Evolutionary conservation across 2,888 invertebrate species (phyloP), one percentile per base, ranked within the genome.

Genomic region (Volucella zonaria): DNA sequence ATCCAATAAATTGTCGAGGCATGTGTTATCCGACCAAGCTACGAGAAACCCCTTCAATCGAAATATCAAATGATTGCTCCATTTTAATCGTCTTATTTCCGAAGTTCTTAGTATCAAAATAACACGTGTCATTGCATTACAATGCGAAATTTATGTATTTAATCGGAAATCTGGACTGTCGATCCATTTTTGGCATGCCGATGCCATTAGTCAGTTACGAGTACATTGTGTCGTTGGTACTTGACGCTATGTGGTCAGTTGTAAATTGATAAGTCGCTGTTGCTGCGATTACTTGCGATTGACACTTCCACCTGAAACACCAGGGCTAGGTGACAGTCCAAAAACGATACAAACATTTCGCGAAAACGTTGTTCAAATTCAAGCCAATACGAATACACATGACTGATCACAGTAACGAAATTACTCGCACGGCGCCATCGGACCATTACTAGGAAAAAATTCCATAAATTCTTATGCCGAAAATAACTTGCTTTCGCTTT

Each of bases 161-260:
- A 61, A 61, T 23, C 49, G 49, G 62, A 61, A 73, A 73, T 73
- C 62, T 62, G 52, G 51, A 52, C 54, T 73, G 54, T 18, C 52
- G 18, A 11, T 4, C 49, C 43, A 31, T 51, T 71, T 61, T 71
- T 59, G 40, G 12, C 51, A 73, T 73, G 52, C 71, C 71, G 52
- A 52, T 43, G 31, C 52, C 12, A 52, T 73, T 73, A 52, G 10
- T 15, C 52, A 70, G 59, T 70, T 61, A 61, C n/a, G n/a, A n/a
- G n/a, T n/a, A n/a, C 23, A 59, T 38, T 11, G 38, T 49, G 59
- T 47, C 47, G 15, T 49, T 10, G n/a, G 6, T 47, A 12, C 12
- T 40, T 43, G 18, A 38, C 15, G 4, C 42, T 42, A 23, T 73
- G 8, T 61, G 61, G 58, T 49, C 58, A 70, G 38, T 52, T 73